Base-by-base conservation (phyloP, 2,888 invertebrate species). In the Omphaloscelis lunosa region DNA sequence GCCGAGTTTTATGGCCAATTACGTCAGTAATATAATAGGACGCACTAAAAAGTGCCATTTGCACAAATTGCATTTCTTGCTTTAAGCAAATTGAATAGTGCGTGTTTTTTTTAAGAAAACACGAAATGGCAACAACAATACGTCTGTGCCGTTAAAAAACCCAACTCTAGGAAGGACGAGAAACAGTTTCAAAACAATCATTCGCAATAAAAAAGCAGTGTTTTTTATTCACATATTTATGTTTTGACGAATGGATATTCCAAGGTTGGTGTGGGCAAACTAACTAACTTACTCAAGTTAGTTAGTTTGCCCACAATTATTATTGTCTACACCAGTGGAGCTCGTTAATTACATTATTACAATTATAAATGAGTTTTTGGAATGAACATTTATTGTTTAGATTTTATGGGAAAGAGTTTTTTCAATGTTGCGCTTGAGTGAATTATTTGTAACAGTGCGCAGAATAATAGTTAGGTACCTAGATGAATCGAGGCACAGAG, bases 1-100 rank as follows among this genome's bases (percentile, higher is more conserved):
- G 85, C 89, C 80, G 79, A 79, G 83, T 91, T 93, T 95, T 93
- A 94, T 93, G 93, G 88, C 88, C 85, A 87, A 90, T 91, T 91
- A 89, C 86, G 86, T 91, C 87, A 89, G 85, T 85, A 90, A 91
- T 88, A 89, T 81, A 92, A 91, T 89, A 88, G 88, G 82, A 85
- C 87, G 85, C 88, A 92, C 91, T 92, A 94, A 95, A 93, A 94
- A 94, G 89, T 88, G 88, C 93, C 93, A 91, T 94, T 95, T 96
- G 95, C 94, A 92, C 95, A 95, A 95, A 94, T 94, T 94, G 94
- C 91, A 89, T 91, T 90, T 89, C 84, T 91, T 90, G 85, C 88
- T 88, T 88, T 88, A 85, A 89, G 90, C 89, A 91, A 91, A 90
- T 90, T 90, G 89, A 88, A 89, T 82, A 84, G 88, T 79, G 82